phyloP scores from a whole-genome alignment of 2,888 invertebrate species.

The Temnothorax unifasciatus region DNA sequence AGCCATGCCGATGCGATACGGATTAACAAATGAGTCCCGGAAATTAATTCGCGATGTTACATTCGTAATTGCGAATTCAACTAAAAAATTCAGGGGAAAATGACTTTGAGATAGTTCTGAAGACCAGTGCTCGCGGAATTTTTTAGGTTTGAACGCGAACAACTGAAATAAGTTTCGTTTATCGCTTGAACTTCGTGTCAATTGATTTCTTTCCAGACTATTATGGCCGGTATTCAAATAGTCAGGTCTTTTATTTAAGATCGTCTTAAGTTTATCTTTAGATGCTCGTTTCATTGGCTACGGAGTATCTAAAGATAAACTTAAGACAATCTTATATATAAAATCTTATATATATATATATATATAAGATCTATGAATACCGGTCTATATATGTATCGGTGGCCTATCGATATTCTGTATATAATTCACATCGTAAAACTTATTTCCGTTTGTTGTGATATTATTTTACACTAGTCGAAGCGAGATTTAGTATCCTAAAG shows the following conservation, averaged over 20 bases:
- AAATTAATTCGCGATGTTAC: conserved; percentile 1
- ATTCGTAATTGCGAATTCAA: not conserved
- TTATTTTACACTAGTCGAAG: not conserved
- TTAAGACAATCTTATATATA: too few species aligned
- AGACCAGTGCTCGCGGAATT: not conserved
- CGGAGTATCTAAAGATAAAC: too few species aligned
- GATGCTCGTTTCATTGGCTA: too few species aligned
- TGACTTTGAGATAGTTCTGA: not conserved
- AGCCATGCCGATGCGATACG: not conserved
- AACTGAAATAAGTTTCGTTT: conserved; percentile 5
- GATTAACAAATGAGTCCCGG: not conserved
- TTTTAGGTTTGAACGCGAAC: not conserved
- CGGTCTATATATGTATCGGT: not conserved
- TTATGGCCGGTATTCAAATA: too few species aligned
- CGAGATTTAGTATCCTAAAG: not conserved
- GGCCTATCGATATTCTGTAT: not conserved
- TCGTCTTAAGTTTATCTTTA: too few species aligned
- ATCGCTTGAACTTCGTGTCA: not conserved
- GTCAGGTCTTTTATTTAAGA: too few species aligned
- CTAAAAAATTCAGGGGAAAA: not conserved
- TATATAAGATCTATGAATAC: too few species aligned
- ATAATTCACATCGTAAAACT: conserved; percentile 14
- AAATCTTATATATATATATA: too few species aligned
- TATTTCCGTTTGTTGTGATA: conserved; percentile 14
- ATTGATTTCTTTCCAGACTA: not conserved